These are phyloP conservation scores for Palloptera scutellata DNA, from an alignment of 2,888 invertebrate species.

Conservation along the genomic window DNA sequence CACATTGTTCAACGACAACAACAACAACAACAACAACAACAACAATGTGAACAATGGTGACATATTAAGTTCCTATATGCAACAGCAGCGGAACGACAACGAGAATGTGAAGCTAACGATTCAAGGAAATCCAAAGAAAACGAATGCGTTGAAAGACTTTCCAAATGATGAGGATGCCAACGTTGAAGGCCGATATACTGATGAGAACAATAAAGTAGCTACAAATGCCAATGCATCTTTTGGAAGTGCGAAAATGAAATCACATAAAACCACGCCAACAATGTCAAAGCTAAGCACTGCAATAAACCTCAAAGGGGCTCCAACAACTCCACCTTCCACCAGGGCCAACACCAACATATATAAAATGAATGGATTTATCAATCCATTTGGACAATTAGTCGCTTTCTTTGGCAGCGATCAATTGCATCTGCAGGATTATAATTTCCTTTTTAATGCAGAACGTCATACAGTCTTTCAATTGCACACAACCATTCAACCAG, in stretches of 20 bases:
- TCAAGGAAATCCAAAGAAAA: background rate
- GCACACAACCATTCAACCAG: conserved; percentile 38
- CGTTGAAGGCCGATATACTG: background rate
- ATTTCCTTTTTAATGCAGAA: conserved; percentile 56
- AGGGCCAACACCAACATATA: conserved; percentile 27
- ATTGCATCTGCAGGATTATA: conserved; percentile 46
- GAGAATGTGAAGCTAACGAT: no score
- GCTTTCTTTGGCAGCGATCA: conserved; percentile 31
- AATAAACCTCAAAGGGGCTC: background rate
- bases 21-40: conserved; percentile 20
- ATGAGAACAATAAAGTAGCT: background rate
- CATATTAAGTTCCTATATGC: background rate
- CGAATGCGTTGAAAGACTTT: background rate
- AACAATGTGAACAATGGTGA: conserved; percentile 13
- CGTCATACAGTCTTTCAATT: conserved; percentile 55
- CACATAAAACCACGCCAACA: conserved; percentile 16
- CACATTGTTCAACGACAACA: conserved; percentile 21
- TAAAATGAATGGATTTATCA: conserved; percentile 11
- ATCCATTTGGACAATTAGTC: conserved; percentile 33
- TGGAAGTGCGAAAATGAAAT: conserved; percentile 40
- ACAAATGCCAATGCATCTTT: background rate
- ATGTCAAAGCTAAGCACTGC: background rate
- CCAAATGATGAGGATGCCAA: background rate
- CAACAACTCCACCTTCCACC: background rate
- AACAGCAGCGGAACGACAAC: no score